Evolutionary conservation across 2,113 vertebrate genomes (phyloP).

Genomic region (Aptenodytes patagonicus): DNA sequence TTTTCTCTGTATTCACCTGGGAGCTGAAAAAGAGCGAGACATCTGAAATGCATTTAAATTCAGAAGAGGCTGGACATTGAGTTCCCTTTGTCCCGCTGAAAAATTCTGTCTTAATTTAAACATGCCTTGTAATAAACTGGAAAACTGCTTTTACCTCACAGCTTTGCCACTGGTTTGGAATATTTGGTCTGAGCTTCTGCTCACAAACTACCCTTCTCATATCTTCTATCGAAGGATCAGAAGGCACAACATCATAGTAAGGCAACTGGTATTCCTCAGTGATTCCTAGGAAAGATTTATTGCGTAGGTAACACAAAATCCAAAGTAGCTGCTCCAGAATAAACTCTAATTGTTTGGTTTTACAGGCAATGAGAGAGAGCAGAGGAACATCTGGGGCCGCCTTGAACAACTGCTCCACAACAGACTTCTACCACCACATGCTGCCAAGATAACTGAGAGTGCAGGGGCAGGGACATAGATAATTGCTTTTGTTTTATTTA

Average conservation of each 20-base stretch:
- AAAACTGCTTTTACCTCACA: conserved; percentile 85
- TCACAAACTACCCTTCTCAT: conserved; percentile 95
- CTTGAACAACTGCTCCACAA: not conserved
- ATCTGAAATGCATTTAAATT: not conserved
- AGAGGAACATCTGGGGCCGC: not conserved
- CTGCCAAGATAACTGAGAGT: not conserved
- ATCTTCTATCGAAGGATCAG: conserved; percentile 94
- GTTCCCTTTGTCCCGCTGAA: not conserved
- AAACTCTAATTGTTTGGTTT: not conserved
- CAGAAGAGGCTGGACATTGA: not conserved
- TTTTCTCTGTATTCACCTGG: not conserved
- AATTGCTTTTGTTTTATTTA: not conserved
- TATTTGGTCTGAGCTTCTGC: conserved; percentile 90
- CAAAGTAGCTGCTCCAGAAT: not conserved
- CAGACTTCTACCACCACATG: not conserved
- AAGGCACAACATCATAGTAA: conserved; percentile 96
- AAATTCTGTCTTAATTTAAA: not conserved
- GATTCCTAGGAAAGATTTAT: conserved; percentile 73
- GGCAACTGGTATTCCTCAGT: conserved; percentile 96
- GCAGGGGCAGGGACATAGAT: not conserved
- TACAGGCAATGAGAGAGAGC: not conserved
- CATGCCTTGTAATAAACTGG: not conserved
- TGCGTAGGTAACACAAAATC: not conserved
- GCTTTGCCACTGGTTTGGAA: conserved; percentile 98
- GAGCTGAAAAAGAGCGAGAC: not conserved